Evolutionary conservation across 2,888 invertebrate species (phyloP).

Genomic region (Latrodectus elegans): DNA sequence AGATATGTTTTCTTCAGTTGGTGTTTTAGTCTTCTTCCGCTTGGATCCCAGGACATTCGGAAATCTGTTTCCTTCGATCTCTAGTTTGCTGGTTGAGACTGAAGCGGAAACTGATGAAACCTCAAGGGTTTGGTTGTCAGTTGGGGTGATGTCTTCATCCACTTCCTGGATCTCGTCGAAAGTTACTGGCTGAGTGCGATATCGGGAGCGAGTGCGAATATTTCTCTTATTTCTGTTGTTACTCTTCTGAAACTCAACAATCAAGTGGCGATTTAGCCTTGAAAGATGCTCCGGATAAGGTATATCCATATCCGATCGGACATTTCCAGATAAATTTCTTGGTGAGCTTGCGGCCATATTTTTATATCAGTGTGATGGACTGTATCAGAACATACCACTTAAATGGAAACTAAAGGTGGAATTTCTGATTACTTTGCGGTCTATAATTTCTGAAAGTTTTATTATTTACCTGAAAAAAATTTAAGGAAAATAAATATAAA

Average conservation of each 20-base stretch:
- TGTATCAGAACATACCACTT: no score
- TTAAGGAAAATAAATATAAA: no score
- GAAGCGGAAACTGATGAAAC: not conserved
- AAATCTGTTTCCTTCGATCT: not conserved
- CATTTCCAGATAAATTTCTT: conserved; percentile 40
- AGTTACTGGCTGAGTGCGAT: conserved; percentile 83
- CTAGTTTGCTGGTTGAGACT: conserved; percentile 1
- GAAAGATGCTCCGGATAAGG: conserved; percentile 84
- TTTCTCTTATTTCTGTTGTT: conserved; percentile 77
- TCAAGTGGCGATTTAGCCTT: conserved; percentile 77
- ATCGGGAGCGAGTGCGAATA: conserved; percentile 78
- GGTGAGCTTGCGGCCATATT: conserved; percentile 31
- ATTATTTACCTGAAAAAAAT: no score
- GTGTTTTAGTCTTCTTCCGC: not conserved
- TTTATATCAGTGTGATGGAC: no score
- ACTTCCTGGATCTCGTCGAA: conserved; percentile 87
- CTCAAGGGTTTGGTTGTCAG: conserved; percentile 73
- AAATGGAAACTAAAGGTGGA: no score
- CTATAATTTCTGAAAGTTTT: no score
- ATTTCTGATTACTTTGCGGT: no score
- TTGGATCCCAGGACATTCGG: conserved; percentile 12
- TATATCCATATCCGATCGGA: conserved; percentile 78
- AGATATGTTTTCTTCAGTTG: not conserved
- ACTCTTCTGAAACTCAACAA: conserved; percentile 72
- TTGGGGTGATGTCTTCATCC: conserved; percentile 80